These are phyloP conservation scores for Vimba vimba DNA, from an alignment of 2,113 vertebrate genomes.

Conservation along the genomic window DNA sequence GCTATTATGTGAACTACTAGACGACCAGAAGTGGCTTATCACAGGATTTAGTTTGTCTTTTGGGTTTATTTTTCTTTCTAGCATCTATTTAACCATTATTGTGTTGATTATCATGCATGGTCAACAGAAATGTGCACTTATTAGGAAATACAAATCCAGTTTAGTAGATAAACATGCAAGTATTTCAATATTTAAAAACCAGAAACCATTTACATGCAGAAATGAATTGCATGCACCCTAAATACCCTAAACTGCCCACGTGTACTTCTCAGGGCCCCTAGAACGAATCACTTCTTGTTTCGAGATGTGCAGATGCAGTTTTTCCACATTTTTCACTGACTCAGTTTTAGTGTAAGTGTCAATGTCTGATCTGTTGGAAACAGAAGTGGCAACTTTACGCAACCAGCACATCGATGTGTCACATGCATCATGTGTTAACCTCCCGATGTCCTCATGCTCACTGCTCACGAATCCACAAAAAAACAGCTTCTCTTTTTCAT, in stretches of 20 bases:
- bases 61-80: neutral
- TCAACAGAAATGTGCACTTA: neutral
- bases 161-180: no score
- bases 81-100: neutral
- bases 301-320: neutral
- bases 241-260: no score
- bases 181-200: neutral
- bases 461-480: no score
- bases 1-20: neutral
- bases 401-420: slow-evolving; percentile 66
- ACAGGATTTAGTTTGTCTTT: neutral
- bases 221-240: neutral
- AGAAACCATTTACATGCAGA: neutral
- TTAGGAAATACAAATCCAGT: no score
- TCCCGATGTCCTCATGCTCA: slow-evolving; percentile 19
- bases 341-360: slow-evolving; percentile 34
- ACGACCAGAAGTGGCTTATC: neutral
- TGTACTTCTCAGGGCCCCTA: neutral
- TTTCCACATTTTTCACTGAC: neutral
- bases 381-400: slow-evolving; percentile 66
- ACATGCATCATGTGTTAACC: slow-evolving; percentile 62
- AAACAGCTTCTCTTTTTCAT: slow-evolving; percentile 26
- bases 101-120: neutral
- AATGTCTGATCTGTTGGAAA: slow-evolving; percentile 59
- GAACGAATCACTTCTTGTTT: slow-evolving; percentile 9